These are phyloP conservation scores for Salvelinus namaycush DNA, from an alignment of 2,113 vertebrate genomes.

Conservation along the genomic window DNA sequence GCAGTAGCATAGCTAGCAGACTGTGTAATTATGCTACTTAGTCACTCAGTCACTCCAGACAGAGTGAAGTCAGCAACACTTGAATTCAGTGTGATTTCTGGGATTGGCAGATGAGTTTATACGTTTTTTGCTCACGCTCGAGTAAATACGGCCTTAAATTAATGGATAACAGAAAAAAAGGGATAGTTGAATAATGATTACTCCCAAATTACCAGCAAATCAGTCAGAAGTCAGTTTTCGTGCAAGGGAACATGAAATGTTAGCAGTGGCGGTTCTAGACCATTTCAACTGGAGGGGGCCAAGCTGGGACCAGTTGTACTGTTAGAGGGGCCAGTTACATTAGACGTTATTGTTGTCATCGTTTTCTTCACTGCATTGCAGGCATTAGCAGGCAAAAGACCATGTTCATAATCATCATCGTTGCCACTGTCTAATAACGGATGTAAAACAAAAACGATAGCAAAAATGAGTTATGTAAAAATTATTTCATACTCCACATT, in stretches of 20 bases:
- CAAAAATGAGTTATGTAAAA: too few species aligned
- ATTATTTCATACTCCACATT: too few species aligned
- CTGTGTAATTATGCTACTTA: conserved; percentile 73
- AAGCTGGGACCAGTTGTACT: too few species aligned
- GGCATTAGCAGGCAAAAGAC: too few species aligned
- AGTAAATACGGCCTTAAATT: conserved; percentile 41
- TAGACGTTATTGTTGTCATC: too few species aligned
- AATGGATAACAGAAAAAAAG: neutral
- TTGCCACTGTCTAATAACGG: too few species aligned
- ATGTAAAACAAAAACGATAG: too few species aligned
- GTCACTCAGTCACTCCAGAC: conserved; percentile 69
- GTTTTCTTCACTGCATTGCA: too few species aligned
- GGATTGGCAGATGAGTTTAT: conserved; percentile 52
- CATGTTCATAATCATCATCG: too few species aligned
- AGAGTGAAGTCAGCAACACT: conserved; percentile 65
- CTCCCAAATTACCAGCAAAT: conserved; percentile 18
- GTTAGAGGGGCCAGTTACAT: too few species aligned
- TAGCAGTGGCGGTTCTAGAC: too few species aligned
- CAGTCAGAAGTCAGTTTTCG: neutral
- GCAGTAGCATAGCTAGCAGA: conserved; percentile 65
- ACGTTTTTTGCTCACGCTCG: conserved; percentile 32
- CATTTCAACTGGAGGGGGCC: too few species aligned
- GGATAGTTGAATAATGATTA: conserved; percentile 27
- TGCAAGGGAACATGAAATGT: conserved; percentile 24
- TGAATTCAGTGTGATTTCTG: conserved; percentile 54